Evolutionary conservation across 2,113 vertebrate species (phyloP), one percentile per base, ranked within the genome.

Genomic region (Lasiurus cinereus): DNA sequence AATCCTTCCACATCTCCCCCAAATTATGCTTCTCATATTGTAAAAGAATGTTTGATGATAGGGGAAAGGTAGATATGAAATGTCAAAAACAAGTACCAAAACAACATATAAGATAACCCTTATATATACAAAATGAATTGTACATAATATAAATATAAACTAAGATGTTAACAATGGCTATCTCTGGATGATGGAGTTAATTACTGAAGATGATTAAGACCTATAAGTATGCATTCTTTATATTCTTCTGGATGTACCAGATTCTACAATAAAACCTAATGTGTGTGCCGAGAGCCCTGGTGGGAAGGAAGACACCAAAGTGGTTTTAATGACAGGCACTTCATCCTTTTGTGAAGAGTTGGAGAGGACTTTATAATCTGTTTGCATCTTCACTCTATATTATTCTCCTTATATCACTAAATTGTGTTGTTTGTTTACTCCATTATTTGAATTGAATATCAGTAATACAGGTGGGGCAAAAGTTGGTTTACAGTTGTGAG

Each of bases 361-460:
- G 10, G 43, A 73, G 24, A 48, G 83, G 27, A 64, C 27, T 15
- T 83, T 89, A 12, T 39, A 74, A 69, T 87, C 46, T 79, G 7
- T 72, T 78, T 64, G n/a, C 10, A 43, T 83, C 54, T 85, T 85
- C 8, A 31, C 21, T 84, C 22, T 80, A 0, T 93, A 21, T 83
- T 94, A 64, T 64, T 90, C 76, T 84, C 29, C 31, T 83, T 89
- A 48, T 6, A 39, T 87, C 50, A 91, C 29, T 85, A 48, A 46
- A 29, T 36, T 70, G 31, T 62, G 29, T 50, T 88, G 3, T 90
- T 39, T 89, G 52, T 79, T 18, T 62, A 77, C 21, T 77, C 11
- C n/a, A 43, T 50, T 91, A 24, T 82, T 76, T 93, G 54, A 59
- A 90, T 83, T 70, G 50, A 83, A 69, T 94, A 69, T 89, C 19